Evolutionary conservation across 2,797 vertebrate genomes (phyloP).

Genomic region (Tympanoctomys barrerae): DNA sequence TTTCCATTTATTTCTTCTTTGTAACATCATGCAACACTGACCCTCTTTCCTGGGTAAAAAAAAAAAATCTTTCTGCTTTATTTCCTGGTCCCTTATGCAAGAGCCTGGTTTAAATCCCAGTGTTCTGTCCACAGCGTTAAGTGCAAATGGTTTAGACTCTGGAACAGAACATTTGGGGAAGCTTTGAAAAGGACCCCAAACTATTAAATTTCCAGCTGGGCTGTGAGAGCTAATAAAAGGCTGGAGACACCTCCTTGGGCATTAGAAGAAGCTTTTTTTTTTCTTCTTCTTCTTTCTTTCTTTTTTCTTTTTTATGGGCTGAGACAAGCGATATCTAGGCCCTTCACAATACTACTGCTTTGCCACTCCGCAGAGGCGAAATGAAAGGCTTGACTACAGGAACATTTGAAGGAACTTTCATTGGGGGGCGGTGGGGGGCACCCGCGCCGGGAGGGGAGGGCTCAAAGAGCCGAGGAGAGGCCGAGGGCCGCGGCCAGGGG

Average conservation of each 20-base stretch:
- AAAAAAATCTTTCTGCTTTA: slow-evolving; percentile 48
- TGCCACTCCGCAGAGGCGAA: slow-evolving; percentile 52
- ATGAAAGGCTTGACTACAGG: slow-evolving; percentile 65
- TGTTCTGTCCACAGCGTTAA: slow-evolving; percentile 22
- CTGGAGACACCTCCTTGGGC: slow-evolving; percentile 75
- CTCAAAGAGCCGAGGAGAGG: background rate
- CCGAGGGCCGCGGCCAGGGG: background rate
- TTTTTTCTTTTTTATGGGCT: slow-evolving; percentile 57
- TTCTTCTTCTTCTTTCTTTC: background rate
- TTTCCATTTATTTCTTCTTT: slow-evolving; percentile 59
- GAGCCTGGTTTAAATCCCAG: slow-evolving; percentile 70
- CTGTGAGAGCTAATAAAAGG: slow-evolving; percentile 79
- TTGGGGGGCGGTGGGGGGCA: background rate
- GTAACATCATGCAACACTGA: slow-evolving; percentile 7
- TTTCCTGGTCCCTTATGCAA: slow-evolving; percentile 63
- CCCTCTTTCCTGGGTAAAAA: background rate
- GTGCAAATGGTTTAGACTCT: slow-evolving; percentile 57
- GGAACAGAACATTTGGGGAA: slow-evolving; percentile 74
- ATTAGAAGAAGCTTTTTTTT: slow-evolving; percentile 73
- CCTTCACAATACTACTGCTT: slow-evolving; percentile 73
- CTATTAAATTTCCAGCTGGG: slow-evolving; percentile 79
- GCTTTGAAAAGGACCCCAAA: slow-evolving; percentile 79
- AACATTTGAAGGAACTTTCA: slow-evolving; percentile 69
- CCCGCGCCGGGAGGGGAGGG: background rate
- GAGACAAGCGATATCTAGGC: slow-evolving; percentile 81